Evolutionary conservation across 2,888 invertebrate species (phyloP).

Genomic region (Melolontha melolontha): DNA sequence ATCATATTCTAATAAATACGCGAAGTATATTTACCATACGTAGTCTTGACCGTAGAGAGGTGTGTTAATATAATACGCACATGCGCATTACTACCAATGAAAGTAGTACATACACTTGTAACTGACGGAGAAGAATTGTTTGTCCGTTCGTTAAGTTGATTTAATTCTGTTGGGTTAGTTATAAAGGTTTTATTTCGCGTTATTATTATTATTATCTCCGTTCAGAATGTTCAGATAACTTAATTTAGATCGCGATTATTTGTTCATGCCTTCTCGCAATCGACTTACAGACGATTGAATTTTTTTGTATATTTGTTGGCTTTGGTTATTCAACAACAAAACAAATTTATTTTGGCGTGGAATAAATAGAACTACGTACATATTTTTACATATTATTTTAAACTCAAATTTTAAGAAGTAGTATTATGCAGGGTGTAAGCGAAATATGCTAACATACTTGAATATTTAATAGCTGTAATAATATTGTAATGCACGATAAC

Average conservation of each 20-base stretch:
- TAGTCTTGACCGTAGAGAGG: conserved; percentile 20
- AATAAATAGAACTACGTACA: background rate
- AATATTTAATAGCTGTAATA: too few species aligned
- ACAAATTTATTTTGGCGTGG: background rate
- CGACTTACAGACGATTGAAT: conserved; percentile 16
- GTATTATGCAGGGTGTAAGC: too few species aligned
- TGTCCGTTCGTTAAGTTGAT: background rate
- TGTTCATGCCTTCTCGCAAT: background rate
- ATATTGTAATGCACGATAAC: too few species aligned
- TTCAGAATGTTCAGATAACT: conserved; percentile 16
- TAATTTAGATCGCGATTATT: conserved; percentile 25
- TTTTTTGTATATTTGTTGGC: conserved; percentile 18
- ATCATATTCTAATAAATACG: conserved; percentile 32
- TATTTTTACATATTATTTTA: too few species aligned
- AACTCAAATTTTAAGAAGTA: too few species aligned
- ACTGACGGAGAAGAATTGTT: background rate
- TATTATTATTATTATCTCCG: conserved; percentile 14
- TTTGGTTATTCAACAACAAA: conserved; percentile 5
- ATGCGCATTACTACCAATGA: conserved; percentile 17
- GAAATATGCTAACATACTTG: too few species aligned
- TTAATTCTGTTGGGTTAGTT: conserved; percentile 1
- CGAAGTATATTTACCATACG: conserved; percentile 27
- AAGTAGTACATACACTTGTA: conserved; percentile 14
- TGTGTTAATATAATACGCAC: conserved; percentile 26
- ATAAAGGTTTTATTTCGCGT: conserved; percentile 13